phyloP scores from a whole-genome alignment of 1,140 invertebrate species.

The Apis laboriosa region DNA sequence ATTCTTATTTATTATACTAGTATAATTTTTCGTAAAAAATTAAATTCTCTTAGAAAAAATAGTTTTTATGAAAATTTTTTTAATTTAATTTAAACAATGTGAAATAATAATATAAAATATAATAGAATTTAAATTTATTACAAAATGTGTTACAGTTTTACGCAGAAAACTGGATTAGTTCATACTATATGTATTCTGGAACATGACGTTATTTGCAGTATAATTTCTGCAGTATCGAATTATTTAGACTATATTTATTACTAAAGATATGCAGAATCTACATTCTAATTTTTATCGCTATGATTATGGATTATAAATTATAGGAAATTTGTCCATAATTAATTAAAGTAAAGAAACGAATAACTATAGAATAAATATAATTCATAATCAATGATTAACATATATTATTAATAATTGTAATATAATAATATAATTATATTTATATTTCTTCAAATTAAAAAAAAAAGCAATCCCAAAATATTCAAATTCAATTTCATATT shows the following conservation, averaged over 20 bases:
- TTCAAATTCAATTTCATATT: background rate
- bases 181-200: background rate
- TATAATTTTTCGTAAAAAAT: background rate
- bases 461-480: background rate
- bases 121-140: background rate
- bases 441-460: too few species aligned
- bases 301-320: too few species aligned
- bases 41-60: background rate
- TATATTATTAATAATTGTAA: too few species aligned
- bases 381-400: too few species aligned
- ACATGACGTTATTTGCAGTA: background rate
- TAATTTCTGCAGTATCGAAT: background rate
- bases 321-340: too few species aligned
- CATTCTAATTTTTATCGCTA: background rate
- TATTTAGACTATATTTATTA: background rate
- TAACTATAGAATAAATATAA: too few species aligned
- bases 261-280: too few species aligned
- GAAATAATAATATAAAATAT: background rate
- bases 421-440: too few species aligned
- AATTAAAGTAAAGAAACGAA: too few species aligned
- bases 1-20: background rate
- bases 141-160: background rate
- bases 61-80: background rate
- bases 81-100: background rate
- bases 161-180: background rate